Evolutionary conservation across 2,888 invertebrate species (phyloP), one percentile per base, ranked within the genome.

Genomic region (Phaonia tiefii): DNA sequence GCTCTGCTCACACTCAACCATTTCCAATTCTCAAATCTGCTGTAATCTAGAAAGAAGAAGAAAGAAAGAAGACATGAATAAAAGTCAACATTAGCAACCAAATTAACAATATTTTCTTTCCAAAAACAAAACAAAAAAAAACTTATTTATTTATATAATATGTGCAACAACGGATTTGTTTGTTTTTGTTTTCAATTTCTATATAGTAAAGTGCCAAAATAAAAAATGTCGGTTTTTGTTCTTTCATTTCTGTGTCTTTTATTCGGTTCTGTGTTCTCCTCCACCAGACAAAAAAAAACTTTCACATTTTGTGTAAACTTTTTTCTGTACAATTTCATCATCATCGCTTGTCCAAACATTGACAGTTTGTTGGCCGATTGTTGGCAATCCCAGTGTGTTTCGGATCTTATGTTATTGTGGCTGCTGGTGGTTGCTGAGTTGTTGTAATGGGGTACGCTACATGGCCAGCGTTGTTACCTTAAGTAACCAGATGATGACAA

Each of bases 301-400:
- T 81, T 81, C 81, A 81, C 81, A 81, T 69, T 79, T 74, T 65
- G 37, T 70, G 56, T 46, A n/a, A 69, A 20, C 60, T 66, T 46
- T 42, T 70, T 58, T 39, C 42, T 20, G 42, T 42, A 63, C 63
- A 63, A 63, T 42, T 63, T 63, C 39, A 63, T 63, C 63, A 60
- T 60, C 42, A 42, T 63, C 42, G 37, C n/a, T 17, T 51, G 31
- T 37, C 31, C 31, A 31, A 58, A 11, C 11, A 20, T 51, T 51
- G 51, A 58, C 58, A 58, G 15, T 37, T 26, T 10, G 25, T 54
- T 26, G 58, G 58, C 0, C 42, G 13, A 22, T 39, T 4, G 63
- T 26, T 56, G n/a, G 44, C 10, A 44, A 13, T 10, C 25, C 25
- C 54, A 31, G 44, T n/a, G 44, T 2, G 44, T 5, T 44, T n/a